Conservation (phyloP, 2,113 vertebrate genomes). For the Epinephelus fuscoguttatus region DNA sequence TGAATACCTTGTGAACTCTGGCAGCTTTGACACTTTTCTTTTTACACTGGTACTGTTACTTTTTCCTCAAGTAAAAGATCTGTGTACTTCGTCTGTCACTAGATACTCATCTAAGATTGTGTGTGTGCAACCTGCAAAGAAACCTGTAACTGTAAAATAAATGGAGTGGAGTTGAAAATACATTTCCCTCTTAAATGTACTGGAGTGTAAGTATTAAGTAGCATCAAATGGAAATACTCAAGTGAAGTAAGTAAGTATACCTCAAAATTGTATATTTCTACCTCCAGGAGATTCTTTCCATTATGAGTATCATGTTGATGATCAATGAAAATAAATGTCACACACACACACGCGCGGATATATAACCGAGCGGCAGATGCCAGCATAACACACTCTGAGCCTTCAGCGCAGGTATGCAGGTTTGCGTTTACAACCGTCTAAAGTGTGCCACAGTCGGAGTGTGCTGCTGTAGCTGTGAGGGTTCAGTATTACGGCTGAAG, state of each 20-base stretch:
- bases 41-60: too few species aligned
- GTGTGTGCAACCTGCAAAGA: not conserved
- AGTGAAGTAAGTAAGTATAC: too few species aligned
- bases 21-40: too few species aligned
- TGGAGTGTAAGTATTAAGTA: too few species aligned
- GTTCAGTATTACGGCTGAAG: constrained; percentile 52
- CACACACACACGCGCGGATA: not conserved
- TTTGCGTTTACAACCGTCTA: not conserved
- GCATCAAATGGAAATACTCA: too few species aligned
- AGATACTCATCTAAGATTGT: not conserved
- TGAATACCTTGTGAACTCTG: too few species aligned
- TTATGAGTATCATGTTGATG: too few species aligned
- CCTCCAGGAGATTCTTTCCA: too few species aligned
- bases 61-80: not conserved
- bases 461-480: not conserved
- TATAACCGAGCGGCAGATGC: constrained; percentile 12
- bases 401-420: constrained; percentile 13
- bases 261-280: too few species aligned
- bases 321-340: not conserved
- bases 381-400: constrained; percentile 17
- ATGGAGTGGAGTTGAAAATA: not conserved
- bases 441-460: not conserved
- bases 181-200: not conserved
- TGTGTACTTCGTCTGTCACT: not conserved
- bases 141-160: not conserved